These are phyloP conservation scores for Saxidomus purpurata DNA, from an alignment of 1,140 invertebrate genomes.

Conservation along the genomic window DNA sequence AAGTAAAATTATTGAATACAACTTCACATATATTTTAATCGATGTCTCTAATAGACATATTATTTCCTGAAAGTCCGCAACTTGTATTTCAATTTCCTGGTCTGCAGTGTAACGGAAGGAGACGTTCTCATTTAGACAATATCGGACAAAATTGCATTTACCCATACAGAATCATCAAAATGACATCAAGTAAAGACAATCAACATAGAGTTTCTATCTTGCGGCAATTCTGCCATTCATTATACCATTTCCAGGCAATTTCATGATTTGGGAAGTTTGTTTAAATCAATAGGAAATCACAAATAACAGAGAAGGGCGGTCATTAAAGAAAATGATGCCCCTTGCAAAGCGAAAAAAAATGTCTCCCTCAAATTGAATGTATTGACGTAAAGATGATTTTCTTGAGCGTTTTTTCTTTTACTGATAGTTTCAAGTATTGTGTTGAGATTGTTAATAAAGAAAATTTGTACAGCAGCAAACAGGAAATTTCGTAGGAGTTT, in stretches of 20 bases:
- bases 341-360: constrained; percentile 6
- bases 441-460: not conserved
- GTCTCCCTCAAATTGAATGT: not conserved
- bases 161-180: constrained; percentile 20
- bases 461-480: not conserved
- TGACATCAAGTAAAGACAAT: constrained; percentile 18
- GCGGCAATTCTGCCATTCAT: constrained; percentile 46
- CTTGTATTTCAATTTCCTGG: constrained; percentile 1
- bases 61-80: not conserved
- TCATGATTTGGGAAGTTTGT: constrained; percentile 55
- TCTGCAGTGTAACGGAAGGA: not conserved
- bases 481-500: not conserved
- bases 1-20: too few species aligned
- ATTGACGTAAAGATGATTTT: constrained; percentile 7
- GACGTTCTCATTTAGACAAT: constrained; percentile 28
- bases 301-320: constrained; percentile 21
- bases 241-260: constrained; percentile 54
- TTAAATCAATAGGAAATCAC: constrained; percentile 59
- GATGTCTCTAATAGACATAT: not conserved
- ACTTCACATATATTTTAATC: too few species aligned
- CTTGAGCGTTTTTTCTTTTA: not conserved
- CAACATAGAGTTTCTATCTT: not conserved
- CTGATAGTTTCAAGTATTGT: not conserved
- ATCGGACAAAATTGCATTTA: constrained; percentile 16
- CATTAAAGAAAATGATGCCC: constrained; percentile 50